Percentiles rank a stretch among this genome's conserved stretches.
Evolutionary conservation across 2,113 vertebrate species (phyloP).

Genomic region (Patagioenas fasciata): DNA sequence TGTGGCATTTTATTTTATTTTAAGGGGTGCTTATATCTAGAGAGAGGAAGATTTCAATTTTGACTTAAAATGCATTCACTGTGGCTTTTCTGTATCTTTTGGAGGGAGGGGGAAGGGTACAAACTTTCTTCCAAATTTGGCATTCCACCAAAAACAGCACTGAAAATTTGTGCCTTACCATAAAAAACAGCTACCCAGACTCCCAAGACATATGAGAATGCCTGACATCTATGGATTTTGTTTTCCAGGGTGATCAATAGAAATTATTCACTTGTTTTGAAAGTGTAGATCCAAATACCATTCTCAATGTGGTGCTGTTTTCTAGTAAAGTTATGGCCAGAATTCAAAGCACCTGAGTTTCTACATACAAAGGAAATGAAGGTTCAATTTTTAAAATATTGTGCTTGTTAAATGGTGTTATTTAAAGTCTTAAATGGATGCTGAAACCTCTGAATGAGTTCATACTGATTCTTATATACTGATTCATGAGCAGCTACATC

Average conservation of each 20-base stretch:
- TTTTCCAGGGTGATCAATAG: not conserved
- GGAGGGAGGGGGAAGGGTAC: not conserved
- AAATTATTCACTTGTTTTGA: constrained; percentile 7
- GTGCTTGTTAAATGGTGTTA: not conserved
- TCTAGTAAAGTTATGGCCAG: not conserved
- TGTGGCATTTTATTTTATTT: constrained; percentile 57
- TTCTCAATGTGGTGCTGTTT: not conserved
- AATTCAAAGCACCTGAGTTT: not conserved
- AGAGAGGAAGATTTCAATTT: not conserved
- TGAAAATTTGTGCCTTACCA: not conserved
- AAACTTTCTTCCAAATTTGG: not conserved
- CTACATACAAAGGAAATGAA: not conserved
- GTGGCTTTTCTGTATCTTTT: not conserved
- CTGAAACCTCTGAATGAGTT: not conserved
- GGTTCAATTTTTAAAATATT: rapidly evolving
- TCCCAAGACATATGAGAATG: not conserved
- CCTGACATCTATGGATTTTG: not conserved
- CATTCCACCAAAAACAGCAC: not conserved
- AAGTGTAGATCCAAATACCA: not conserved
- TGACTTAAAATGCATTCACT: not conserved
- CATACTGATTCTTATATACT: not conserved
- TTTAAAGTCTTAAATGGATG: not conserved
- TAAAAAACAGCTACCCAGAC: not conserved
- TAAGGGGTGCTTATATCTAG: constrained; percentile 37
- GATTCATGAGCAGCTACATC: rapidly evolving